A percentile compares a stretch with the other conserved stretches of the same genome.
Conservation (phyloP, 1,140 invertebrate genomes). For the Armadillidium nasatum region DNA sequence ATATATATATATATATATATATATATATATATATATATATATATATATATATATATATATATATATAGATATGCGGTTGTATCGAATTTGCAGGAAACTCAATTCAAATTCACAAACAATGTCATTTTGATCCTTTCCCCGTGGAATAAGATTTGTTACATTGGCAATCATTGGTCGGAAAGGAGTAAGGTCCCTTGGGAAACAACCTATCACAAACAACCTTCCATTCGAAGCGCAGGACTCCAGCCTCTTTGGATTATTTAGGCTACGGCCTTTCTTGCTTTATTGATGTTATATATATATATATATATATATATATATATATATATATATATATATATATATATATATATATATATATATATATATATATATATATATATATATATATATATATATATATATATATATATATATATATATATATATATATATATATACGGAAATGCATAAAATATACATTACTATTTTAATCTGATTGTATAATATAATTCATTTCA, state of each 20-base stretch:
- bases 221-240: conserved; percentile 33
- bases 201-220: conserved; percentile 41
- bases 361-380: conserved; percentile 12
- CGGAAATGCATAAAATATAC: too few species aligned
- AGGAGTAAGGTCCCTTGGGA: conserved; percentile 38
- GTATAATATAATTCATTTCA: too few species aligned
- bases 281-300: neutral
- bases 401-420: too few species aligned
- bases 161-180: conserved; percentile 43
- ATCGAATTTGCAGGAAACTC: conserved; percentile 29
- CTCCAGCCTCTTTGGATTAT: conserved; percentile 16
- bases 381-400: neutral
- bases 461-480: too few species aligned
- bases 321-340: conserved; percentile 16
- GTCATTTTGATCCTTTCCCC: conserved; percentile 36
- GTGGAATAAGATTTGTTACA: conserved; percentile 41
- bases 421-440: too few species aligned
- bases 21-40: too few species aligned
- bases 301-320: conserved; percentile 11
- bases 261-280: neutral
- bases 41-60: too few species aligned
- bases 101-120: conserved; percentile 38
- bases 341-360: conserved; percentile 17
- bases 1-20: too few species aligned
- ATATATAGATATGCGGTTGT: conserved; percentile 17